These are phyloP conservation scores for Zosterops pallidus DNA, from an alignment of 2,113 vertebrate genomes.

Conservation along the genomic window DNA sequence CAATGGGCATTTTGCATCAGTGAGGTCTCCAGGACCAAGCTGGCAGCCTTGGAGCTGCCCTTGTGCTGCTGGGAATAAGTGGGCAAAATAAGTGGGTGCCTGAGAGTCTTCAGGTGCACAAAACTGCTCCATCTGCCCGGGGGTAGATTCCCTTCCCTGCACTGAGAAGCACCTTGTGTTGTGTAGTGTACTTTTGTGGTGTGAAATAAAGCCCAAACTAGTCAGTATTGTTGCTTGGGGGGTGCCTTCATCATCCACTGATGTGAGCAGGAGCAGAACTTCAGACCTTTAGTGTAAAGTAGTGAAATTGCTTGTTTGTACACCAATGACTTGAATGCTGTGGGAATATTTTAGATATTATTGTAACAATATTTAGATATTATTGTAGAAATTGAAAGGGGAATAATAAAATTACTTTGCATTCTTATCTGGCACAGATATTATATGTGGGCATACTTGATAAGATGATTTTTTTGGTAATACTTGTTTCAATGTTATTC, in stretches of 20 bases:
- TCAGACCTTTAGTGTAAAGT: neutral
- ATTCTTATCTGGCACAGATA: neutral
- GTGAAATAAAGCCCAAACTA: neutral
- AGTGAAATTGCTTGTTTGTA: neutral
- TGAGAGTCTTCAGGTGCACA: neutral
- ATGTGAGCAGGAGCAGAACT: neutral
- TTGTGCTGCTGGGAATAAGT: neutral
- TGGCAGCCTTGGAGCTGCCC: conserved; percentile 11
- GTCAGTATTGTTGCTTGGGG: neutral
- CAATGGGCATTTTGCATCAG: accelerated
- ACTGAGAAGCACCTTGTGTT: neutral
- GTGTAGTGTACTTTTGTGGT: neutral
- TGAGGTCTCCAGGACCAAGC: conserved; percentile 5
- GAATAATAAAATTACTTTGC: neutral
- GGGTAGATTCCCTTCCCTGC: neutral
- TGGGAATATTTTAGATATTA: neutral
- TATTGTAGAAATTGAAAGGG: neutral
- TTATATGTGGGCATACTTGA: neutral
- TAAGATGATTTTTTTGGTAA: neutral
- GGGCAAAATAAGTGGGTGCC: neutral
- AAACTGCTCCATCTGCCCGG: neutral
- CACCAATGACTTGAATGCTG: neutral
- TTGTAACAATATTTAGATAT: neutral
- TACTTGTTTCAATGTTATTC: neutral
- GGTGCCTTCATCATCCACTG: neutral